Evolutionary conservation across 1,140 invertebrate species (phyloP), one percentile per base, ranked within the genome.

Genomic region (Harlomillsia oculata): DNA sequence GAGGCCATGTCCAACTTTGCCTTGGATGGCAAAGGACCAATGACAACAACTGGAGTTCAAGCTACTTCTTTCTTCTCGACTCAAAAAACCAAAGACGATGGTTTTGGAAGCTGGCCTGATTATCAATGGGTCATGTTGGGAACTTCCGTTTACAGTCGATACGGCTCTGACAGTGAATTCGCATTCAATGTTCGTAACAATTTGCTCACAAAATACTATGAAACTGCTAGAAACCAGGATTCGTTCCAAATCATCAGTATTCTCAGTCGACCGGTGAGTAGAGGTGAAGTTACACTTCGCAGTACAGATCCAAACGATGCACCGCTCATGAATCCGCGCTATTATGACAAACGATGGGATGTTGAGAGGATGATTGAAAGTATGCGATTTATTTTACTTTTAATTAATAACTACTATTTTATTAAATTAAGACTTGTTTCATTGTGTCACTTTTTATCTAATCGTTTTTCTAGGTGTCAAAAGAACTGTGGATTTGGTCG

Each of bases 321-420:
- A 65, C 92, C 92, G 0, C 78, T 85, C 2, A 85, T 97, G 20
- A 85, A 89, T 70, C 91, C 93, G 0, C 92, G 92, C 67, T 93
- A 93, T 67, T 87, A 93, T 66, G 81, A 84, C 1, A 80, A 88
- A 60, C 79, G 79, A 59, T 80, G 86, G 63, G 88, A 91, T 60
- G 76, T 90, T 16, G 73, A 82, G 61, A 77, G 83, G 0, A 66
- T 91, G 13, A 80, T 83, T 0, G 85, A 89, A 66, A 87, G 85
- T 3, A 88, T 36, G 26, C 11, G 14, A 14, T 9, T 9, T 9
- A 16, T 34, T 6, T 53, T 53, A 2, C 13, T 21, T 44, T 0
- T 8, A 16, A 13, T 23, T 30, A 29, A 1, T 29, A 29, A 14
- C 25, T 25, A 26, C 29, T 46, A 1, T 41, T n/a, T 18, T 41